phyloP scores from a whole-genome alignment of 2,797 vertebrate species.

The Mionectes olivaceus region DNA sequence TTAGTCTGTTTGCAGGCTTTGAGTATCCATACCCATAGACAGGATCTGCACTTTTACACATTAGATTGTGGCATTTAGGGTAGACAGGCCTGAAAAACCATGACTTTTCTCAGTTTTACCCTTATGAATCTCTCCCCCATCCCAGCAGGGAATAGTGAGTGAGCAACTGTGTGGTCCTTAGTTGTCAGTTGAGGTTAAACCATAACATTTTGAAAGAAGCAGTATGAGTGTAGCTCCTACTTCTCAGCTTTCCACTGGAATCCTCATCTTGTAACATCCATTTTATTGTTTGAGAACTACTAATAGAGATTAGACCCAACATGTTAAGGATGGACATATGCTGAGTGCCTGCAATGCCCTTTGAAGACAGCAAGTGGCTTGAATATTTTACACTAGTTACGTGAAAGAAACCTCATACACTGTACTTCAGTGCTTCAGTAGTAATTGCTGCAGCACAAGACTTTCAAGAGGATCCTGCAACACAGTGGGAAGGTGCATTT shows the following conservation, averaged over 20 bases:
- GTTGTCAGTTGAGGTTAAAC: neutral
- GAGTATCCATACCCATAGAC: neutral
- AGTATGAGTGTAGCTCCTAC: neutral
- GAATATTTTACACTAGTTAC: neutral
- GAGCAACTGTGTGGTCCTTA: rapidly evolving
- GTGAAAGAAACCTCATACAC: neutral
- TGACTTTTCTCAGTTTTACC: neutral
- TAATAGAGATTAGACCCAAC: neutral
- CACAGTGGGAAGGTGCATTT: neutral
- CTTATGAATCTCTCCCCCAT: neutral
- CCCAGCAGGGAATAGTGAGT: neutral
- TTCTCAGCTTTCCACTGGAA: neutral
- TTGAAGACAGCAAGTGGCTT: neutral
- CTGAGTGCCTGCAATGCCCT: neutral
- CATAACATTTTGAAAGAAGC: neutral
- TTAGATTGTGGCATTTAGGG: neutral
- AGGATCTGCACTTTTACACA: neutral
- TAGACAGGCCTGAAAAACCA: neutral
- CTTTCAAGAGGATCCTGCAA: neutral
- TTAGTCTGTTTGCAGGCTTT: constrained; percentile 49
- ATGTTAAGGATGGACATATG: neutral
- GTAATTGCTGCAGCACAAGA: neutral
- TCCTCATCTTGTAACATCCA: neutral
- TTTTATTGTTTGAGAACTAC: neutral
- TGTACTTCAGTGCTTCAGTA: neutral